Percentiles rank a stretch among this genome's conserved stretches.
phyloP scores from a whole-genome alignment of 2,797 vertebrate genomes.

The Bradypodion pumilum region DNA sequence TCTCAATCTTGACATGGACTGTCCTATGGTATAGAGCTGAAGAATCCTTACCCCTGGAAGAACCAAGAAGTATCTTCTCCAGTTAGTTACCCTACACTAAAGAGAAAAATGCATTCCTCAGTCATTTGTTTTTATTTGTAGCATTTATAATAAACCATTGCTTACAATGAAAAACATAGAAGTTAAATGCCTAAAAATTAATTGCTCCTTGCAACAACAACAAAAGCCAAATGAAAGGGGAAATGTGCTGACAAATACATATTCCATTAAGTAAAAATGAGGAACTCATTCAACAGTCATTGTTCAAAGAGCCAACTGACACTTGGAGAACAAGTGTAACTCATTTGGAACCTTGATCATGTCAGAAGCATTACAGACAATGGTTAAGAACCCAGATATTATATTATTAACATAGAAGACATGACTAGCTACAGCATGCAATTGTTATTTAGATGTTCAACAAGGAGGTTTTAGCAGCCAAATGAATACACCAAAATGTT shows the following conservation, averaged over 20 bases:
- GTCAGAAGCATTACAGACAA: slow-evolving; percentile 7
- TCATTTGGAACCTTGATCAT: not conserved
- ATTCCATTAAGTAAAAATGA: not conserved
- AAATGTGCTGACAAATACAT: not conserved
- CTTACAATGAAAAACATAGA: not conserved
- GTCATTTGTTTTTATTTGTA: not conserved
- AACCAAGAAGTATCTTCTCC: not conserved
- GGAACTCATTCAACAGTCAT: not conserved
- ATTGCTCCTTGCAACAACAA: not conserved
- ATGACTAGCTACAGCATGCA: not conserved
- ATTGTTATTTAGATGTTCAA: not conserved
- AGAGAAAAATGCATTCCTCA: too few relatives aligned
- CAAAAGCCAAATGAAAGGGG: not conserved
- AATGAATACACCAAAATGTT: slow-evolving; percentile 12
- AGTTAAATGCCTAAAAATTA: not conserved
- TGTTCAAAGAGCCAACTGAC: not conserved
- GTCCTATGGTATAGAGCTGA: not conserved
- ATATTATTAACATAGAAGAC: not conserved
- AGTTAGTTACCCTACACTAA: not conserved
- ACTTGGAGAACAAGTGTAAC: slow-evolving; percentile 19
- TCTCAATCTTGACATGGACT: not conserved
- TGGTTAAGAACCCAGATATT: not conserved
- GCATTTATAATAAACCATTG: not conserved
- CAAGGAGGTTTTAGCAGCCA: slow-evolving; percentile 3
- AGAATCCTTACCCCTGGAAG: not conserved